Evolutionary conservation across 2,888 invertebrate species (phyloP).

Genomic region (Bellardia bayeri): DNA sequence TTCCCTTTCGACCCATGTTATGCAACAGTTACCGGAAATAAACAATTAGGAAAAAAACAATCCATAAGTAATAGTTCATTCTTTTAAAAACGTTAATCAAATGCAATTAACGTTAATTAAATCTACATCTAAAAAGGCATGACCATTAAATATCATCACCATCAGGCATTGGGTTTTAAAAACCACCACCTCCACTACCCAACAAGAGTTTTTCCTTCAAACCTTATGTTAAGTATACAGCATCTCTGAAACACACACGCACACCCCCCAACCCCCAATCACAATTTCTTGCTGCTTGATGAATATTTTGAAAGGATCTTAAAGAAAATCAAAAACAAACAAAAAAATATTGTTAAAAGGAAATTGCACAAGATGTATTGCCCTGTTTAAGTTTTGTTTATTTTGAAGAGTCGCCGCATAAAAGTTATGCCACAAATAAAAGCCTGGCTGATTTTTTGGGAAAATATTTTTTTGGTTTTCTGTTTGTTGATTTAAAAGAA

Average conservation of each 20-base stretch:
- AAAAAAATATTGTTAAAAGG: conserved; percentile 42
- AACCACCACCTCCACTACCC: conserved; percentile 37
- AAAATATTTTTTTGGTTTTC: conserved; percentile 13
- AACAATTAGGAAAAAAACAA: not conserved
- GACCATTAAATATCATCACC: conserved; percentile 77
- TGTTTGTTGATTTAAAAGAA: no score
- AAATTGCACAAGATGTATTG: conserved; percentile 31
- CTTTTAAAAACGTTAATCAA: conserved; percentile 79
- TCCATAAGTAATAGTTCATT: conserved; percentile 45
- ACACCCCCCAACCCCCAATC: not conserved
- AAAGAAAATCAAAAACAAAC: conserved; percentile 54
- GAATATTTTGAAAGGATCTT: conserved; percentile 51
- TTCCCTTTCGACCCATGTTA: no score
- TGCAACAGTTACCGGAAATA: not conserved
- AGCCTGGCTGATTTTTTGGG: not conserved
- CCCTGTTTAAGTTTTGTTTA: conserved; percentile 1
- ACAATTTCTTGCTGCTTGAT: conserved; percentile 58
- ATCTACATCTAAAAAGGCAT: conserved; percentile 81
- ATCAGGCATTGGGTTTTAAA: conserved; percentile 33
- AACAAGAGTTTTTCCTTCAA: not conserved
- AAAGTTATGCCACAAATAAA: conserved; percentile 4
- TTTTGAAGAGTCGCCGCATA: not conserved
- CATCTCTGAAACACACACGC: no score
- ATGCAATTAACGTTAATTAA: conserved; percentile 83
- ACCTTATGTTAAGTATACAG: not conserved